phyloP scores from a whole-genome alignment of 2,113 vertebrate species.

The Gobius niger region DNA sequence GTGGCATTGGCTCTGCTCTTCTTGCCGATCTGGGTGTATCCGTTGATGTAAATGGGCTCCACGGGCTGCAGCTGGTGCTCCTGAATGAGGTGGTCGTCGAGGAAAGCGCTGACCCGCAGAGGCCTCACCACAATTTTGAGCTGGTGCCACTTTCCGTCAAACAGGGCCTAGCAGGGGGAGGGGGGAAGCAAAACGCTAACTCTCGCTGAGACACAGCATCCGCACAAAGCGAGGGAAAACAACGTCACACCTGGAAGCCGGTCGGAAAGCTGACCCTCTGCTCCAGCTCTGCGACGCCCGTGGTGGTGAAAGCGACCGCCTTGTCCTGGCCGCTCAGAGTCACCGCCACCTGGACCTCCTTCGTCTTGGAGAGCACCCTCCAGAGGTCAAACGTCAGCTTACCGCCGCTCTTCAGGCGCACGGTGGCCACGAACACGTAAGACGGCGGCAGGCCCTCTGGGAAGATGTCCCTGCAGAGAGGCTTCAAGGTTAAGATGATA shows the following conservation, averaged over 20 bases:
- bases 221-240: background rate
- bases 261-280: conserved; percentile 66
- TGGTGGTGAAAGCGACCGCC: conserved; percentile 71
- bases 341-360: conserved; percentile 73
- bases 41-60: conserved; percentile 79
- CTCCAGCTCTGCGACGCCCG: conserved; percentile 45
- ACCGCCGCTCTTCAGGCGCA: conserved; percentile 68
- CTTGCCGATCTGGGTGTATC: conserved; percentile 79
- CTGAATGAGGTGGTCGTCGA: conserved; percentile 70
- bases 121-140: conserved; percentile 75
- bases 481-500: no score
- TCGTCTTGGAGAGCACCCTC: conserved; percentile 76
- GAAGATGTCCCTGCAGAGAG: conserved; percentile 75
- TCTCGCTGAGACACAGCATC: no score
- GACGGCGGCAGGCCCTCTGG: conserved; percentile 82
- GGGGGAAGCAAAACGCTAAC: background rate
- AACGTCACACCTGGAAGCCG: conserved; percentile 65
- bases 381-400: conserved; percentile 74
- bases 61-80: conserved; percentile 53
- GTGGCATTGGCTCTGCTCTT: conserved; percentile 53
- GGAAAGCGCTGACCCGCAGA: conserved; percentile 57
- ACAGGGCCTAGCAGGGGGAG: conserved; percentile 42
- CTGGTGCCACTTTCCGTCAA: conserved; percentile 78
- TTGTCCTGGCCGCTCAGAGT: conserved; percentile 69
- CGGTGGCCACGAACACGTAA: conserved; percentile 79